Conservation (phyloP, 2,113 vertebrate species). For the Electrona antarctica region DNA sequence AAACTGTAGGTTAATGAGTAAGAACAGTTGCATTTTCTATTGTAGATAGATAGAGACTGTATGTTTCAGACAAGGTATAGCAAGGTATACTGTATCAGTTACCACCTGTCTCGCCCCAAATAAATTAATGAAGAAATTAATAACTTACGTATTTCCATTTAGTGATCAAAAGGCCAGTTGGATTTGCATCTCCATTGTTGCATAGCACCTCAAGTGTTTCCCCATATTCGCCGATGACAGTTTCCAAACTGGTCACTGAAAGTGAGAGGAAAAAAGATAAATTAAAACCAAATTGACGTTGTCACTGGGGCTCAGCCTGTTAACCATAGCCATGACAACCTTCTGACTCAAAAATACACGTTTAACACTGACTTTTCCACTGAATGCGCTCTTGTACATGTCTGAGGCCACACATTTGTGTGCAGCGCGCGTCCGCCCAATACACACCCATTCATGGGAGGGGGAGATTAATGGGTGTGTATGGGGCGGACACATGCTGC, state of each 20-base stretch:
- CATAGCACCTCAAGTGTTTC: constrained; percentile 90
- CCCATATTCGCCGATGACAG: constrained; percentile 85
- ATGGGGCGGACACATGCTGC: too few relatives aligned
- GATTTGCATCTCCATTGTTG: constrained; percentile 51
- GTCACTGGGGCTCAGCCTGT: constrained; percentile 20
- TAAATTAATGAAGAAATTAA: constrained; percentile 27
- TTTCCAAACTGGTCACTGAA: constrained; percentile 81
- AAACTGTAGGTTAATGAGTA: constrained; percentile 10
- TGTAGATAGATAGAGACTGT: constrained; percentile 58
- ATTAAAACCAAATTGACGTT: constrained; percentile 25
- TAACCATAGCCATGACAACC: constrained; percentile 23
- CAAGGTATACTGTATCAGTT: too few relatives aligned
- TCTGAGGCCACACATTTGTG: constrained; percentile 28
- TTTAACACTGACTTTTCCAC: too few relatives aligned
- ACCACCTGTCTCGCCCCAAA: constrained; percentile 45
- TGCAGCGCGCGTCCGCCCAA: too few relatives aligned
- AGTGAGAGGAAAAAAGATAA: constrained; percentile 38
- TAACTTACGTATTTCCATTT: constrained; percentile 99
- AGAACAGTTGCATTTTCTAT: constrained; percentile 49
- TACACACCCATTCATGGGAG: too few relatives aligned
- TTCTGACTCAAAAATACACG: constrained; percentile 8
- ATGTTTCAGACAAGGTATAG: constrained; percentile 60
- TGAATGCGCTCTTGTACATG: not conserved
- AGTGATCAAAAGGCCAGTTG: constrained; percentile 76
- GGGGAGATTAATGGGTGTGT: too few relatives aligned